Evolutionary conservation across 2,888 invertebrate species (phyloP), one percentile per base, ranked within the genome.

Genomic region (Charanyca ferruginea): DNA sequence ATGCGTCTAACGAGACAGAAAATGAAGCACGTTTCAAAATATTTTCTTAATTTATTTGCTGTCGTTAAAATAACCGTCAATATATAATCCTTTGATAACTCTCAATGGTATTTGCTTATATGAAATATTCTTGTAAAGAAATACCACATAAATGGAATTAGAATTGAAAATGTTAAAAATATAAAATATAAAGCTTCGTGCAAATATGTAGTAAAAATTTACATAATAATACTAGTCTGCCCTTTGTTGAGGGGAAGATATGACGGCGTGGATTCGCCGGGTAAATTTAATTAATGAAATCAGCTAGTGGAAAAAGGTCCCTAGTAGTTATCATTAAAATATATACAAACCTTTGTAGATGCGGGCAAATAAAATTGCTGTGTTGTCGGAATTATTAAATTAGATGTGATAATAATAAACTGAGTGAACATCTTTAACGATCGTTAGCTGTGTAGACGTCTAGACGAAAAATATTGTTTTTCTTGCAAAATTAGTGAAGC

Each of bases 201-300:
- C 69, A 78, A 85, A 82, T 79, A 73, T 80, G 78, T 81, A 79
- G 70, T 73, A 64, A 67, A 70, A 70, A 86, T 86, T 83, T 82
- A 79, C 88, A 87, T 85, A 76, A 84, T 84, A 85, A 83, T 79
- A 79, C 77, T 69, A 57, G 55, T 47, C 60, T 54, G 71, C 74
- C 71, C 79, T 85, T 86, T 85, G 82, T 80, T 72, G 73, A 52
- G 59, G 45, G 63, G 25, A 68, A 73, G 73, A 79, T 77, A 73
- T 77, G 67, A 69, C 66, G 64, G 71, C 68, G 70, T 55, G 52
- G 69, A 69, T 68, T 57, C 55, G 64, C 69, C 22, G 69, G 72
- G 73, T 66, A 79, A 79, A 85, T 85, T 84, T 84, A 85, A 87
- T 88, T 87, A 86, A 81, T 79, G 75, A 81, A 87, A 81, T 78